Base-by-base conservation (phyloP, 1,140 invertebrate species). In the Bacillus rossius region DNA sequence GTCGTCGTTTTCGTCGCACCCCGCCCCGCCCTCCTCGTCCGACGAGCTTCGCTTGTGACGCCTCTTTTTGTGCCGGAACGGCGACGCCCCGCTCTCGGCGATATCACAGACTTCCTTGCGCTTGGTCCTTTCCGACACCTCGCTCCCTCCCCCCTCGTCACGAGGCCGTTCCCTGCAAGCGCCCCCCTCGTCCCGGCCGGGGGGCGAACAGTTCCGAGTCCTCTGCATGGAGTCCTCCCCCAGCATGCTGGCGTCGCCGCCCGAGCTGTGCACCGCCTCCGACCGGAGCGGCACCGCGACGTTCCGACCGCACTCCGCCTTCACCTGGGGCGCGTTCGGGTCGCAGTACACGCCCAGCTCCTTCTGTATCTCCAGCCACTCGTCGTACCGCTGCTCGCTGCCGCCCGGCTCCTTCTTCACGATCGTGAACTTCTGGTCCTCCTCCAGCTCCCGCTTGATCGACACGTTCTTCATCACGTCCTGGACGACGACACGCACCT, bases 351-450 rank as follows among this genome's bases (percentile, higher is more conserved):
- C 79, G 49, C 79, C 77, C 1, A 87, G 69, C 65, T 86, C 85
- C 54, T 83, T 82, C 62, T 86, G 84, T 25, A 87, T 83, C 48
- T 83, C 84, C 3, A 83, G 72, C 84, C 84, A 87, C 64, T 85
- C 83, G 66, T 87, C 84, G 60, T 83, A 84, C 60, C 79, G 76
- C 43, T 64, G 41, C 25, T 57, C 55, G 14, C 14, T 8, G 26
- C 54, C 57, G 2, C 34, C n/a, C 13, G 66, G 67, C 57, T 77
- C 75, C 19, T 76, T 50, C 58, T 77, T 77, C 43, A 73, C 73
- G 42, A 76, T 67, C 26, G 74, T 49, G 25, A 72, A 65, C 48
- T 74, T 76, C 14, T 74, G 72, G 19, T 77, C 75, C n/a, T 73
- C 75, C 61, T 72, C 70, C 23, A 73, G 69, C 45, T 76, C 74